These are phyloP conservation scores for Drosophila nigricruria DNA, from an alignment of 2,888 invertebrate species.

Conservation along the genomic window DNA sequence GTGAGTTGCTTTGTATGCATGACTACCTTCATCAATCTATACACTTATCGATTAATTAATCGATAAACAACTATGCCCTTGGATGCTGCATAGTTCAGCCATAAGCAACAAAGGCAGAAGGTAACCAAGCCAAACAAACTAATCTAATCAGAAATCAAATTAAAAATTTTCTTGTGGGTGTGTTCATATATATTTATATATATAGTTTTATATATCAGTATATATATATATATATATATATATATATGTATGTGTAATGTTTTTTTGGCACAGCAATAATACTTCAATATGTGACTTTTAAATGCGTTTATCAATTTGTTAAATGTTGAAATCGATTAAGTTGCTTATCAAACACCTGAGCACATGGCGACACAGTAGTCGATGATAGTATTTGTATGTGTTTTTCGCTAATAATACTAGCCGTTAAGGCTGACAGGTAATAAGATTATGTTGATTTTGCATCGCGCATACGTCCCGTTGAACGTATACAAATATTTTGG, in stretches of 20 bases:
- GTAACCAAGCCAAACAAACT: neutral
- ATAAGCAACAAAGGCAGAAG: neutral
- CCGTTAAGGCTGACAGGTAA: slow-evolving; percentile 1
- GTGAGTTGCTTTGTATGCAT: neutral
- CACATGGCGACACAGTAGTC: slow-evolving; percentile 2
- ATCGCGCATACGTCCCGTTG: slow-evolving; percentile 20
- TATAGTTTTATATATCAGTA: too few relatives aligned
- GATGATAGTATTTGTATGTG: neutral
- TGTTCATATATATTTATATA: neutral
- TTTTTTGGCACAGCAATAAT: slow-evolving; percentile 22
- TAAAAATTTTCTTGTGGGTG: neutral
- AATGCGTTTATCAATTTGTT: slow-evolving; percentile 35
- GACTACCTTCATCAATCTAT: neutral
- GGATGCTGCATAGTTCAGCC: neutral
- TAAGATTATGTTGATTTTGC: slow-evolving; percentile 5
- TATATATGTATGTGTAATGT: neutral
- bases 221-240: neutral
- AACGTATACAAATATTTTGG: too few relatives aligned
- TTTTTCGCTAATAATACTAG: neutral
- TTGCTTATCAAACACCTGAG: slow-evolving; percentile 32
- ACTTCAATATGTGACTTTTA: slow-evolving; percentile 22
- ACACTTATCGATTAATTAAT: neutral
- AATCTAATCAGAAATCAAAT: slow-evolving; percentile 8
- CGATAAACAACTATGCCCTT: neutral
- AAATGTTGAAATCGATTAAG: slow-evolving; percentile 11